Evolutionary conservation across 2,113 vertebrate genomes (phyloP).

Genomic region (Strix aluco): DNA sequence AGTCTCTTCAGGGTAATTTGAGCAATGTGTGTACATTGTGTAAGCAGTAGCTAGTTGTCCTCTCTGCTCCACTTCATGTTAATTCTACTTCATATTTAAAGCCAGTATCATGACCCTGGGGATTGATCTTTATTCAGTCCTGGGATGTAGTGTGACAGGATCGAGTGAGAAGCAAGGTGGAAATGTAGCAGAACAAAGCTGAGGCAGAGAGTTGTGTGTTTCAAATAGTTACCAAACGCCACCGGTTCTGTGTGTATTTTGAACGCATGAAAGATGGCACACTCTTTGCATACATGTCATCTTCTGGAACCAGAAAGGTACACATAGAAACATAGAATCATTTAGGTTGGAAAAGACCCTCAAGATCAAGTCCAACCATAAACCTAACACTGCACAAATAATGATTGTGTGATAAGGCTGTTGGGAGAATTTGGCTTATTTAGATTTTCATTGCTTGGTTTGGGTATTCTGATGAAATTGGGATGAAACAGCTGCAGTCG

Average conservation of each 20-base stretch:
- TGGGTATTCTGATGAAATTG: background rate
- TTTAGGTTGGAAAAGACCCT: background rate
- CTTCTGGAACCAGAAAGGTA: background rate
- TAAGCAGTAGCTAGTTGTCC: background rate
- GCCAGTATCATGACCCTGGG: background rate
- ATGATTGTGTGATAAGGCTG: background rate
- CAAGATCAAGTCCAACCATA: background rate
- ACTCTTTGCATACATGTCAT: accelerated
- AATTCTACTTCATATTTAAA: background rate
- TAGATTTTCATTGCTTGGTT: background rate
- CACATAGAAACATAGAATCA: background rate
- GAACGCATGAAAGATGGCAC: background rate
- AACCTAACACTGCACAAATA: background rate
- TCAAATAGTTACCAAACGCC: background rate
- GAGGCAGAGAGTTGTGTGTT: background rate
- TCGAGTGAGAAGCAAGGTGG: background rate
- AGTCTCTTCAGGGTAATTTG: background rate
- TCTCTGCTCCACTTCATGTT: background rate
- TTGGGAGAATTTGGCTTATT: background rate
- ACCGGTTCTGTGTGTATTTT: background rate
- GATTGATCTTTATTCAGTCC: background rate
- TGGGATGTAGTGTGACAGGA: background rate
- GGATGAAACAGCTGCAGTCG: background rate
- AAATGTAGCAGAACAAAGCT: background rate
- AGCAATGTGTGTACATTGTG: background rate